Conservation (phyloP, 1,140 invertebrate species). For the Drosophila guanche region DNA sequence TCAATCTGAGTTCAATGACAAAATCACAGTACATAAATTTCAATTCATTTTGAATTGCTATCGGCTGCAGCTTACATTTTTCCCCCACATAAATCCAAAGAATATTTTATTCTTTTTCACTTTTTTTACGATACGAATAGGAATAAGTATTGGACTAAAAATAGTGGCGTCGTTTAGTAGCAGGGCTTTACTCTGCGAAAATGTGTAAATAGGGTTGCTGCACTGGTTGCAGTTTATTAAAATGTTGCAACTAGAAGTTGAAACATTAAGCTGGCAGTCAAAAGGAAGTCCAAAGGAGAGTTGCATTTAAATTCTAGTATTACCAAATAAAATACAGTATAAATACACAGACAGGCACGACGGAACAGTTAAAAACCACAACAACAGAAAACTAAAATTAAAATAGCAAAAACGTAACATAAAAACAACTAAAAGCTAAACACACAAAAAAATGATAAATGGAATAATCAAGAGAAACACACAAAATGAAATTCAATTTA, state of each 20-base stretch:
- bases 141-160: too few species aligned
- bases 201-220: conserved; percentile 32
- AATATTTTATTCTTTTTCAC: background rate
- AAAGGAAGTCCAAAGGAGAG: conserved; percentile 42
- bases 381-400: conserved; percentile 26
- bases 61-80: background rate
- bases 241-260: conserved; percentile 33
- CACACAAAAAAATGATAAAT: conserved; percentile 35
- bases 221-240: conserved; percentile 18
- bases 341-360: conserved; percentile 25
- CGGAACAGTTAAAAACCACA: conserved; percentile 4
- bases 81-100: background rate
- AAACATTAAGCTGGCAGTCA: conserved; percentile 43
- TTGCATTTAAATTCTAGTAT: conserved; percentile 40
- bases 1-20: conserved; percentile 1
- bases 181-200: conserved; percentile 18
- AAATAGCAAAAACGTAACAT: conserved; percentile 41
- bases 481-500: conserved; percentile 29
- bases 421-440: conserved; percentile 7
- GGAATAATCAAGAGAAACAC: conserved; percentile 25
- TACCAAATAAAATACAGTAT: conserved; percentile 11
- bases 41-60: conserved; percentile 32
- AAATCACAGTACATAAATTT: conserved; percentile 49
- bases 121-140: too few species aligned
- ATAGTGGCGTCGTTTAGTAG: too few species aligned